A percentile compares a stretch with the other conserved stretches of the same genome.
Evolutionary conservation across 2,113 vertebrate species (phyloP).

Genomic region (Glaucidium brasilianum): DNA sequence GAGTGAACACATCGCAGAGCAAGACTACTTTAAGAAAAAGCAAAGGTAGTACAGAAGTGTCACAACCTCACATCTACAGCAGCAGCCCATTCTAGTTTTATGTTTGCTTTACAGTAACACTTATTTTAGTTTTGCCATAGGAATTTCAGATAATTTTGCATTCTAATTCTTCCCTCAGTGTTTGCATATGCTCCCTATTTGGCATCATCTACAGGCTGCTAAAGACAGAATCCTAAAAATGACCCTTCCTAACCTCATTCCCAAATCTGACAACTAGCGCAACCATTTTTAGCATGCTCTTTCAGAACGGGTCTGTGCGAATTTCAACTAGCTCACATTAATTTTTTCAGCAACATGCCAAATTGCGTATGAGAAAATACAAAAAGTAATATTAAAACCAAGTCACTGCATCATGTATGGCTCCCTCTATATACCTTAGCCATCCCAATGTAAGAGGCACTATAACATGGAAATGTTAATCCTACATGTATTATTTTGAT

Average conservation of each 20-base stretch:
- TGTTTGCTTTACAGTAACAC: neutral
- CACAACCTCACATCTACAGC: neutral
- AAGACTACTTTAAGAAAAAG: neutral
- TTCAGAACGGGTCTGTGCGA: neutral
- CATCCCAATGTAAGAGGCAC: neutral
- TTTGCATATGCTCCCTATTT: neutral
- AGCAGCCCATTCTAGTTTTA: neutral
- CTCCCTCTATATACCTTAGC: neutral
- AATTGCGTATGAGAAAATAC: neutral
- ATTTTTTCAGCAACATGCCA: neutral
- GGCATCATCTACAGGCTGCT: neutral
- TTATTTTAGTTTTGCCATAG: neutral
- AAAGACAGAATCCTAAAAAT: neutral
- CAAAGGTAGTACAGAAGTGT: neutral
- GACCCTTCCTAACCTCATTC: neutral
- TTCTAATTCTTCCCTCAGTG: neutral
- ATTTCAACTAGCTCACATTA: neutral
- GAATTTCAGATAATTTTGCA: neutral
- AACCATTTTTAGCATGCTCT: neutral
- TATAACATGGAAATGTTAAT: neutral
- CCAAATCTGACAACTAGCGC: neutral
- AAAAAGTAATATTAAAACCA: neutral
- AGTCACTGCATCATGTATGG: neutral
- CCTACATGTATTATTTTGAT: neutral
- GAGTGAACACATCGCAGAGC: neutral